Percentiles rank a stretch among this genome's conserved stretches.
These are phyloP conservation scores for Peromyscus leucopus DNA, from an alignment of 2,113 vertebrate genomes.

Conservation along the genomic window DNA sequence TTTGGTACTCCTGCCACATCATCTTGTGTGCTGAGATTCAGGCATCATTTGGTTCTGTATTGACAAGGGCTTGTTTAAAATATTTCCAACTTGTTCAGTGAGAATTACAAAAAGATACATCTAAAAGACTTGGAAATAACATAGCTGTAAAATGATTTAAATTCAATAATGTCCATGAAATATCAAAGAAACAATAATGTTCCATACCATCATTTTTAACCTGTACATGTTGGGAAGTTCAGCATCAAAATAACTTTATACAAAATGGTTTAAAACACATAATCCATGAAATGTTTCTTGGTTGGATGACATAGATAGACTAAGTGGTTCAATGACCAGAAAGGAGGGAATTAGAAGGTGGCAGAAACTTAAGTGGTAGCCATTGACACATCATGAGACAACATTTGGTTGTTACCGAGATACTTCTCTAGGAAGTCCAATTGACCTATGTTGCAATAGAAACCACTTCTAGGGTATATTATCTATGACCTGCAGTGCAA, in stretches of 20 bases:
- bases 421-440: not conserved
- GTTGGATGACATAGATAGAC: constrained; percentile 17
- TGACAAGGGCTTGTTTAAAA: constrained; percentile 11
- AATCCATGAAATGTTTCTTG: not conserved
- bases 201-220: not conserved
- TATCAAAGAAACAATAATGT: constrained; percentile 35
- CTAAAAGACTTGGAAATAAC: constrained; percentile 29
- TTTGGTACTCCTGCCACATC: not conserved
- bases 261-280: not conserved
- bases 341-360: not conserved
- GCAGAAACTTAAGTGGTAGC: constrained; percentile 36
- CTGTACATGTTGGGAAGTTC: not conserved
- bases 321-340: not conserved
- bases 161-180: not conserved
- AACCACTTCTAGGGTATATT: constrained; percentile 30
- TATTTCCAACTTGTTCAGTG: constrained; percentile 16
- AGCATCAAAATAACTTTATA: constrained; percentile 48
- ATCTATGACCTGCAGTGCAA: constrained; percentile 56
- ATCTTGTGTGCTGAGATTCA: not conserved
- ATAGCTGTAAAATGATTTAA: not conserved
- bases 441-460: constrained; percentile 23
- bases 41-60: not conserved
- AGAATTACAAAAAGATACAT: not conserved
- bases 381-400: not conserved
- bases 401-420: not conserved